These are phyloP conservation scores for Neodiprion virginianus DNA, from an alignment of 1,140 invertebrate genomes.

Conservation along the genomic window DNA sequence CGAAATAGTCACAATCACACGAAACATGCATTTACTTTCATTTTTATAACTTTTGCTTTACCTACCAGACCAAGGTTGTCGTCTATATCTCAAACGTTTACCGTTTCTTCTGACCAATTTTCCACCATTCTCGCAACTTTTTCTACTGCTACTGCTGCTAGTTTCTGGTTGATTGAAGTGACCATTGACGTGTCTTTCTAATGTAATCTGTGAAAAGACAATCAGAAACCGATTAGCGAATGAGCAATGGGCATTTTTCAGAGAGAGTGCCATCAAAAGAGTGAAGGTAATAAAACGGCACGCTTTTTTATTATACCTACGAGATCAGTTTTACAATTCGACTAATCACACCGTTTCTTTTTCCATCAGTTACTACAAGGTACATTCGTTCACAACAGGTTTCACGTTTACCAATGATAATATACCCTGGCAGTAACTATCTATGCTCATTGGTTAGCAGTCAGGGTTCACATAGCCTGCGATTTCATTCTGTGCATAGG, in stretches of 20 bases:
- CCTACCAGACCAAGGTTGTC: constrained; percentile 83
- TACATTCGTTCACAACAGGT: too few species aligned
- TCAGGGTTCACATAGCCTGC: too few species aligned
- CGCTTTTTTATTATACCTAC: not conserved
- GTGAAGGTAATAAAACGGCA: not conserved
- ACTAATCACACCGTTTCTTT: too few species aligned
- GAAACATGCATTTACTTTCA: not conserved
- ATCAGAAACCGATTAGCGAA: constrained; percentile 29
- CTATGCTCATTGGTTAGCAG: too few species aligned
- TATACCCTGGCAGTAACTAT: too few species aligned
- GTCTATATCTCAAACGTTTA: constrained; percentile 81
- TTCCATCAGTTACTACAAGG: too few species aligned
- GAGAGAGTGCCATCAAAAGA: constrained; percentile 23
- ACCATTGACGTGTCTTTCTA: constrained; percentile 92
- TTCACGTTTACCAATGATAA: too few species aligned
- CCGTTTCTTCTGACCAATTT: constrained; percentile 86
- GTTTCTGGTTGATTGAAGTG: constrained; percentile 80
- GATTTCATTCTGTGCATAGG: too few species aligned
- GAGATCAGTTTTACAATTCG: not conserved
- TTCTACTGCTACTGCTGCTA: constrained; percentile 68
- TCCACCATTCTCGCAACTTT: constrained; percentile 71
- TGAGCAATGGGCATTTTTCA: constrained; percentile 26
- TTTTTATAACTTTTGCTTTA: constrained; percentile 11
- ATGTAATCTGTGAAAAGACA: constrained; percentile 69
- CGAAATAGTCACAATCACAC: constrained; percentile 21